A percentile compares a stretch with the other conserved stretches of the same genome.
Conservation (phyloP, 2,113 vertebrate genomes). For the Romanogobio albipinnatus region DNA sequence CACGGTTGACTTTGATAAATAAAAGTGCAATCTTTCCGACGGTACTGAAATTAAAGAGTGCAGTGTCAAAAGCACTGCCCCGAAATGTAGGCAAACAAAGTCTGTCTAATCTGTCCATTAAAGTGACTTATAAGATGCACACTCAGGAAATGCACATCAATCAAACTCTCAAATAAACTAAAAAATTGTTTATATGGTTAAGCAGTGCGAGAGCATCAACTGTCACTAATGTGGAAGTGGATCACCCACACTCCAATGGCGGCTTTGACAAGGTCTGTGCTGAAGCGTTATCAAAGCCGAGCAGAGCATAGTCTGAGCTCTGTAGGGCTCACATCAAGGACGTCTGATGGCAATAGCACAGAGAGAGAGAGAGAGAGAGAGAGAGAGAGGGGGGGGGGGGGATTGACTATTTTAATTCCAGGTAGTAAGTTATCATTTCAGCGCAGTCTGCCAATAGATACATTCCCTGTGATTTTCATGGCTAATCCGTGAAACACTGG, state of each 20-base stretch:
- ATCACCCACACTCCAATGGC: constrained; percentile 60
- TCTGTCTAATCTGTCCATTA: background rate
- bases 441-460: background rate
- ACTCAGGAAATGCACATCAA: background rate
- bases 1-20: background rate
- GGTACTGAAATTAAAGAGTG: background rate
- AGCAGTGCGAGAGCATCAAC: constrained; percentile 62
- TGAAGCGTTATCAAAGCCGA: constrained; percentile 73
- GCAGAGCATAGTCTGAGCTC: constrained; percentile 62
- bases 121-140: background rate
- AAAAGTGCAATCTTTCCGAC: background rate
- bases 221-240: constrained; percentile 64
- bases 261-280: constrained; percentile 67
- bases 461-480: background rate
- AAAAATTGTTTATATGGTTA: constrained; percentile 66
- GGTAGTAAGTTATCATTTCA: constrained; percentile 14
- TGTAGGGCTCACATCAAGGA: constrained; percentile 62
- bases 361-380: background rate
- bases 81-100: background rate
- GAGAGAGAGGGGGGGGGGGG: background rate
- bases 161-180: background rate
- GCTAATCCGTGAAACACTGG: constrained; percentile 23
- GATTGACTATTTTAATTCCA: constrained; percentile 10
- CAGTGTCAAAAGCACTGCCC: background rate
- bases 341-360: constrained; percentile 64